phyloP scores from a whole-genome alignment of 2,888 invertebrate species.

The Andrena praecox region DNA sequence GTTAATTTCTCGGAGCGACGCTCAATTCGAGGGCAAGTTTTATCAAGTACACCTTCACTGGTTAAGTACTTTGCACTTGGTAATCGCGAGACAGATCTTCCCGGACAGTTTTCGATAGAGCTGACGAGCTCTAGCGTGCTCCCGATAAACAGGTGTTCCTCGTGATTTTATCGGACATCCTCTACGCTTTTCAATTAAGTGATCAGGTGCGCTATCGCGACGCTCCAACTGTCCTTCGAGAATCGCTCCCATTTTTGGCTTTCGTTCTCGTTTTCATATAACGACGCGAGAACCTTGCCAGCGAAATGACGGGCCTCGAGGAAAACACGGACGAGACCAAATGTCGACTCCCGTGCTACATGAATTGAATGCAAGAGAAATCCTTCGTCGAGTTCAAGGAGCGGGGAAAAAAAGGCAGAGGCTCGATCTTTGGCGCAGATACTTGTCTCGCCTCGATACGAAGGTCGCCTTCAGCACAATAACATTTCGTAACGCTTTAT shows the following conservation, averaged over 20 bases:
- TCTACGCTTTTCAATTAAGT: constrained; percentile 19
- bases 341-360: not conserved
- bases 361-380: not conserved
- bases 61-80: constrained; percentile 1
- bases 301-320: not conserved
- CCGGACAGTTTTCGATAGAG: not conserved
- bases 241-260: not conserved
- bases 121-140: not conserved
- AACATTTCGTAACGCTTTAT: constrained; percentile 48
- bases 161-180: constrained; percentile 32
- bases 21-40: too few species aligned
- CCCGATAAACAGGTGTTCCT: constrained; percentile 44
- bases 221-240: not conserved
- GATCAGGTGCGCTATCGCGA: constrained; percentile 15
- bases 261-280: not conserved
- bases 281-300: constrained; percentile 15
- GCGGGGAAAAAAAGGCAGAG: constrained; percentile 11
- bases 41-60: not conserved
- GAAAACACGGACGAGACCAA: constrained; percentile 4
- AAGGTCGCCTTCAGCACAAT: constrained; percentile 49
- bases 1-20: too few species aligned
- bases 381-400: not conserved
- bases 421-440: constrained; percentile 41
- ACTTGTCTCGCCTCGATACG: constrained; percentile 35
- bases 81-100: not conserved